phyloP scores from a whole-genome alignment of 2,797 vertebrate genomes.

The Propithecus deckenii region DNA sequence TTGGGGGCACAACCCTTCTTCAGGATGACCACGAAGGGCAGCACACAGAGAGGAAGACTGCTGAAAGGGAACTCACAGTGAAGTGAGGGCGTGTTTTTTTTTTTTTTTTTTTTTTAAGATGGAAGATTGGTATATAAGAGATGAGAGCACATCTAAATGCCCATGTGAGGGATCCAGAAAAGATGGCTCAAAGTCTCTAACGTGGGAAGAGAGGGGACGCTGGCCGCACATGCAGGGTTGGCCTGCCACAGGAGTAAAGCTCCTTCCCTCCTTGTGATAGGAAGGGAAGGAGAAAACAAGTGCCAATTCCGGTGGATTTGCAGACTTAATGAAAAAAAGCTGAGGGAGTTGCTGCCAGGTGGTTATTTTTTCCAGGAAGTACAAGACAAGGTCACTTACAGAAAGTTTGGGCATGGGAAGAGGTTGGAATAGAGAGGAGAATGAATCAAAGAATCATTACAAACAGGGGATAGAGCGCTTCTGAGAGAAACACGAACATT shows the following conservation, averaged over 20 bases:
- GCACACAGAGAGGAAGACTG: not conserved
- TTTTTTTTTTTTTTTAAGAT: not conserved
- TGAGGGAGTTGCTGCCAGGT: not conserved
- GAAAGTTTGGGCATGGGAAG: not conserved
- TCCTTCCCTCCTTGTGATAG: not conserved
- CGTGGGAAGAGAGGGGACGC: not conserved
- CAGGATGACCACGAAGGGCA: not conserved
- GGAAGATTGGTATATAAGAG: not conserved
- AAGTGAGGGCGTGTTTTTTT: not conserved
- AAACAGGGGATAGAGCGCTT: not conserved
- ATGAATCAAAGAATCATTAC: not conserved
- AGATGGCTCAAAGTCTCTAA: not conserved
- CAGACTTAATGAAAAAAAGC: not conserved
- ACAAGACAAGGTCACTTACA: not conserved
- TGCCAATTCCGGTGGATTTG: not conserved
- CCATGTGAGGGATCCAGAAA: not conserved
- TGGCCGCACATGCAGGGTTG: not conserved
- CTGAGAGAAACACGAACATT: not conserved
- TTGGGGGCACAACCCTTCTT: not conserved
- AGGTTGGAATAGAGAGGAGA: not conserved
- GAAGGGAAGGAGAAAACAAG: not conserved
- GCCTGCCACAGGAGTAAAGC: not conserved
- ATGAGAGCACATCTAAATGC: not conserved
- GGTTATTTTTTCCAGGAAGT: not conserved
- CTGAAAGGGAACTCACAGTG: not conserved